Evolutionary conservation across 2,113 vertebrate genomes (phyloP), one percentile per base, ranked within the genome.

Genomic region (Barnardius zonarius): DNA sequence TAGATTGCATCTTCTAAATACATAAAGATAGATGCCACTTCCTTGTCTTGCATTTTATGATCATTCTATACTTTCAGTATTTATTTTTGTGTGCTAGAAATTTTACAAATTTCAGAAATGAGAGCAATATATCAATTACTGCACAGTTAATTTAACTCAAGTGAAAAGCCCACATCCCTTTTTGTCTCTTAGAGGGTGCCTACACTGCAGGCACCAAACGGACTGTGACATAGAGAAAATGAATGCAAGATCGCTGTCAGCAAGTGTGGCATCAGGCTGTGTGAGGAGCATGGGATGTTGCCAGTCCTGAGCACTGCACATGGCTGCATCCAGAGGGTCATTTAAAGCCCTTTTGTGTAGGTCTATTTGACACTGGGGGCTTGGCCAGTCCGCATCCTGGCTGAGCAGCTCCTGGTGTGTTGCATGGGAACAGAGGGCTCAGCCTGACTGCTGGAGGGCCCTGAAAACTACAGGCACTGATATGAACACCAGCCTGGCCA

Each of bases 401-500:
- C 41, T 62, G 17, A 49, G 31, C 35, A 35, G 52, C 23, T 78
- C 39, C 77, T 68, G 31, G 20, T 55, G 17, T 12, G 33, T 20
- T 68, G 35, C 2, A 0, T 7, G 13, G 8, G 12, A 12, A 3
- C 13, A 44, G 10, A 3, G 28, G 9, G 7, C 28, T 76, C 62
- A 81, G 22, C 31, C 43, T 12, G 8, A 54, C n/a, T 48, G n/a
- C 28, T 83, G 61, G 8, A 91, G 52, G 25, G 31, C 27, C 54
- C 27, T 1, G 2, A 41, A 67, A 27, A 19, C 17, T 2, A 1
- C 51, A 86, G 44, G 59, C 1, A 0, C 20, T 33, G 15, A 19
- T 9, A 25, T 3, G 19, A 16, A 39, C 39, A 61, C 39, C 57
- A 66, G 18, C 39, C 44, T 37, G 39, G n/a, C 44, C 27, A 43